A percentile compares a stretch with the other conserved stretches of the same genome.
Conservation (phyloP, 2,888 invertebrate species). For the Eutolmus rufibarbis region DNA sequence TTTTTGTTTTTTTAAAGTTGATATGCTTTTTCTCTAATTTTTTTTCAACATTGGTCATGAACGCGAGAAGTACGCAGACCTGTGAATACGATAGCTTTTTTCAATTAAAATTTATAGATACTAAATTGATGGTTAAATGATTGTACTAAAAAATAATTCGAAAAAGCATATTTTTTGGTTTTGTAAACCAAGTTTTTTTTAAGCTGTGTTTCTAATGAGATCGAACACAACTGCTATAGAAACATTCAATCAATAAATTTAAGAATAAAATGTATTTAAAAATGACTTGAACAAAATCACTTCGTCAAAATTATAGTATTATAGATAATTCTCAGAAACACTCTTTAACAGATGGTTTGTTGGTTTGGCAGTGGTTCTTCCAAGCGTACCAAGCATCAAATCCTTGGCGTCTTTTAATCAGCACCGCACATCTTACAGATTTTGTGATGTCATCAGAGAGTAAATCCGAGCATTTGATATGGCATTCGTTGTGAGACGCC, state of each 20-base stretch:
- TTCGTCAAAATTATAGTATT: not conserved
- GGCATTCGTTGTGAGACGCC: constrained; percentile 56
- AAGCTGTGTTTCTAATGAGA: too few relatives aligned
- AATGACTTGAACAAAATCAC: not conserved
- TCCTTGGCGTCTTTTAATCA: constrained; percentile 48
- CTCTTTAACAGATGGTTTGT: not conserved
- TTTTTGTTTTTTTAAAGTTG: too few relatives aligned
- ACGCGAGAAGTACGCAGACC: too few relatives aligned
- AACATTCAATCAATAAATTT: not conserved
- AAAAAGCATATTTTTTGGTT: too few relatives aligned
- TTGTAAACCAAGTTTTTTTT: not conserved
- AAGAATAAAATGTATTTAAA: not conserved
- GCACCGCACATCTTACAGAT: constrained; percentile 49
- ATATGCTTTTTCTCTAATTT: too few relatives aligned
- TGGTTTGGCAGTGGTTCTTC: constrained; percentile 45
- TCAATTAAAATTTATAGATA: too few relatives aligned
- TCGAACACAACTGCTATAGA: not conserved
- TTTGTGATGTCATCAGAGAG: constrained; percentile 56
- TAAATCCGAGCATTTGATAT: constrained; percentile 56
- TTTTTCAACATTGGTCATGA: too few relatives aligned
- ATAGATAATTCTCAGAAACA: not conserved
- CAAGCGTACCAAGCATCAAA: constrained; percentile 52
- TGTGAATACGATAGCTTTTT: too few relatives aligned
- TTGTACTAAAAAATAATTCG: too few relatives aligned
- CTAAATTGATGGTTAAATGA: too few relatives aligned